Percentiles rank a stretch among this genome's conserved stretches.
Conservation (phyloP, 2,888 invertebrate genomes). For the Spialia ferax region DNA sequence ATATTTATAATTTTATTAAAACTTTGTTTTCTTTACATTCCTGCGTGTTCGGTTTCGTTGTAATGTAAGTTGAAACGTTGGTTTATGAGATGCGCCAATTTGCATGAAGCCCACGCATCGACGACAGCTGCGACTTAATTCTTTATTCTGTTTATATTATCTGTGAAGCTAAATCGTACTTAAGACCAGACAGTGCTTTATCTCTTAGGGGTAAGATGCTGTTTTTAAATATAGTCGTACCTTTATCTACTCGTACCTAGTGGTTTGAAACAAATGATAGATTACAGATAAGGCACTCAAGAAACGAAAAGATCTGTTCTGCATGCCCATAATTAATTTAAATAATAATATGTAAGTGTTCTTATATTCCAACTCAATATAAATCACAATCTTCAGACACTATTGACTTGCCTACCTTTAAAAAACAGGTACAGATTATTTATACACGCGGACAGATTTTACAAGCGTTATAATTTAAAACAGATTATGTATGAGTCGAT, state of each 20-base stretch:
- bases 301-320: no score
- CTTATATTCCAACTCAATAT: no score
- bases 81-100: constrained; percentile 38
- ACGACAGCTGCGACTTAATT: constrained; percentile 47
- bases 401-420: no score
- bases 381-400: no score
- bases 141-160: constrained; percentile 41
- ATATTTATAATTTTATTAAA: constrained; percentile 48
- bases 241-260: neutral
- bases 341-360: no score
- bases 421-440: no score
- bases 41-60: neutral
- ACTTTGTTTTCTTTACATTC: constrained; percentile 31
- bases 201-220: neutral
- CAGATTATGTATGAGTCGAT: neutral
- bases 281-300: no score
- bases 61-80: constrained; percentile 42
- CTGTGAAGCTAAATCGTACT: constrained; percentile 26
- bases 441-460: no score
- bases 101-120: constrained; percentile 39
- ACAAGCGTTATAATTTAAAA: neutral
- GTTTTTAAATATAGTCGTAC: neutral
- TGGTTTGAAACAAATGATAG: no score
- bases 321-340: no score
- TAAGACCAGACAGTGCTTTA: constrained; percentile 11